These are phyloP conservation scores for Oncorhynchus nerka DNA, from an alignment of 2,113 vertebrate species.

Conservation along the genomic window DNA sequence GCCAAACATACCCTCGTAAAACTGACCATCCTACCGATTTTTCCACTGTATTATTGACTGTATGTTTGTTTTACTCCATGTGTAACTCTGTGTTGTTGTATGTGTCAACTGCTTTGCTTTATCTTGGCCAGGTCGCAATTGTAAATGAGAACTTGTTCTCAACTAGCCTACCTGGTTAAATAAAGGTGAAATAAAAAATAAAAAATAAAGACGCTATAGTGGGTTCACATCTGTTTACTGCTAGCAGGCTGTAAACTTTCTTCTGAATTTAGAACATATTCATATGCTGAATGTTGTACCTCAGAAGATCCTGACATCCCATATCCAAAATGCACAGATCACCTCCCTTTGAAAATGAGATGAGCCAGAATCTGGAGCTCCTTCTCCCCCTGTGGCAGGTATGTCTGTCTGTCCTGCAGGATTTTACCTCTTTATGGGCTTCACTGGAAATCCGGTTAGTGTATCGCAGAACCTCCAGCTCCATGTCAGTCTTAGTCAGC, in stretches of 20 bases:
- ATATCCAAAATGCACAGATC: slow-evolving; percentile 1
- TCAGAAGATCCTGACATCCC: slow-evolving; percentile 12
- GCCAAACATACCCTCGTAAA: too few species aligned
- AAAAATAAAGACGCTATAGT: neutral
- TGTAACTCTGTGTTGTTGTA: too few species aligned
- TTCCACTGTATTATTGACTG: too few species aligned
- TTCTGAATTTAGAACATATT: neutral
- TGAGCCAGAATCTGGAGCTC: neutral
- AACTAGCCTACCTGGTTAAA: too few species aligned
- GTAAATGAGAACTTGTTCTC: too few species aligned
- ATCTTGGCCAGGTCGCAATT: too few species aligned
- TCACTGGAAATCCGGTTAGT: slow-evolving; percentile 95
- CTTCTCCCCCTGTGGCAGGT: neutral
- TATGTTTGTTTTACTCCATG: too few species aligned
- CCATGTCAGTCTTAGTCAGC: slow-evolving; percentile 93
- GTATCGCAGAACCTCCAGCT: slow-evolving; percentile 93
- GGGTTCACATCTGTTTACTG: neutral
- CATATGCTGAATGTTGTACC: neutral
- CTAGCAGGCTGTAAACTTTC: too few species aligned
- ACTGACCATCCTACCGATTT: too few species aligned
- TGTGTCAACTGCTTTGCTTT: too few species aligned
- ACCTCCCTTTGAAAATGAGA: neutral
- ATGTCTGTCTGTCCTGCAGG: neutral
- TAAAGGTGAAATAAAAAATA: too few species aligned
- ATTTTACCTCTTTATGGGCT: slow-evolving; percentile 90